These are phyloP conservation scores for Psilopogon haemacephalus DNA, from an alignment of 2,113 vertebrate genomes.

Conservation along the genomic window DNA sequence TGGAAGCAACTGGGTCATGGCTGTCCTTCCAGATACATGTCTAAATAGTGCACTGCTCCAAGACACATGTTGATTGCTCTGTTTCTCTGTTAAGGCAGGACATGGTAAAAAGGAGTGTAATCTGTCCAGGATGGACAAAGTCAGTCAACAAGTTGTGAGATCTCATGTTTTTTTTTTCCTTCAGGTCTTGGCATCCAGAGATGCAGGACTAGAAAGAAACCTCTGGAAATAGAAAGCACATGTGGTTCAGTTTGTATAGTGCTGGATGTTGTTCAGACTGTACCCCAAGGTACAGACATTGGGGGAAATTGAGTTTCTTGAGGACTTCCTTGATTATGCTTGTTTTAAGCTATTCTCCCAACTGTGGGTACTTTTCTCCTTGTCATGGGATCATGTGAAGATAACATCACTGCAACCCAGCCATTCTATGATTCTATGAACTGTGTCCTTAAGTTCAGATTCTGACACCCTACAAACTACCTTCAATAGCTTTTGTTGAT, in stretches of 20 bases:
- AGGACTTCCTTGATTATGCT: accelerated
- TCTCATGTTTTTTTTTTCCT: background rate
- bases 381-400: accelerated
- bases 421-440: no score
- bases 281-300: accelerated
- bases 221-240: background rate
- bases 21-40: background rate
- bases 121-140: background rate
- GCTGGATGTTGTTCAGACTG: background rate
- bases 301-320: background rate
- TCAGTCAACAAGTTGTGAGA: background rate
- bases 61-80: background rate
- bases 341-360: background rate
- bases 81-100: background rate
- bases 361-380: background rate
- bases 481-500: background rate
- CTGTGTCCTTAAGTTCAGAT: background rate
- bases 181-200: background rate
- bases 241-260: background rate
- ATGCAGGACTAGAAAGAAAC: background rate
- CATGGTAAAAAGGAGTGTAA: background rate
- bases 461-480: background rate
- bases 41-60: background rate
- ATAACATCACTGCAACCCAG: background rate
- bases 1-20: background rate